Evolutionary conservation across 2,113 vertebrate species (phyloP).

Genomic region (Ardeotis arabs): DNA sequence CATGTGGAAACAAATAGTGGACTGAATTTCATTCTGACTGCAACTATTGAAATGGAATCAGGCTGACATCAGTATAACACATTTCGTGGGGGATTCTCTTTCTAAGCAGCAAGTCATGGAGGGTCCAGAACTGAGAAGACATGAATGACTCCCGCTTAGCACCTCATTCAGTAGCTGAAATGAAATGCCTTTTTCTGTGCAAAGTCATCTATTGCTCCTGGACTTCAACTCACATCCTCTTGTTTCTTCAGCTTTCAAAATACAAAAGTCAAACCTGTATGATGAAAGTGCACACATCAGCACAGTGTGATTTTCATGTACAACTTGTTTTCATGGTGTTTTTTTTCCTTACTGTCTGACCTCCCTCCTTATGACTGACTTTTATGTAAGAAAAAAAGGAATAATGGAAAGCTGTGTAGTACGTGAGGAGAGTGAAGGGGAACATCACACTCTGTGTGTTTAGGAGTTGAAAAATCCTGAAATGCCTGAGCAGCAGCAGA

Average conservation of each 20-base stretch:
- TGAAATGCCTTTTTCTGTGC: background rate
- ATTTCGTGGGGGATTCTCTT: background rate
- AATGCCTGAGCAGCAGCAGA: background rate
- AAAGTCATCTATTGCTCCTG: background rate
- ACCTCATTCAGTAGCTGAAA: background rate
- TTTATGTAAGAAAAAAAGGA: background rate
- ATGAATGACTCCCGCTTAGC: background rate
- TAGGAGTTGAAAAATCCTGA: background rate
- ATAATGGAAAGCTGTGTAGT: background rate
- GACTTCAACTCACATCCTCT: background rate
- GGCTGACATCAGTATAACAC: background rate
- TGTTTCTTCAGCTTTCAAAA: background rate
- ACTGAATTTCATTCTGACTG: background rate
- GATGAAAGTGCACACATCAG: background rate
- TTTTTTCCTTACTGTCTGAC: background rate
- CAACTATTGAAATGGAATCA: background rate
- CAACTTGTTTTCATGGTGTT: fast-evolving
- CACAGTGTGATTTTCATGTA: background rate
- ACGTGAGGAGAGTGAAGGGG: background rate
- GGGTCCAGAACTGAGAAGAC: background rate
- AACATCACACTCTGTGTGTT: fast-evolving
- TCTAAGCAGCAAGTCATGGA: background rate
- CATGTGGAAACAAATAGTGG: background rate
- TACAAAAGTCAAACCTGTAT: background rate
- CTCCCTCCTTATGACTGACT: background rate